These are phyloP conservation scores for Caenorhabditis brenneri DNA, from an alignment of 1,140 invertebrate genomes.

Conservation along the genomic window DNA sequence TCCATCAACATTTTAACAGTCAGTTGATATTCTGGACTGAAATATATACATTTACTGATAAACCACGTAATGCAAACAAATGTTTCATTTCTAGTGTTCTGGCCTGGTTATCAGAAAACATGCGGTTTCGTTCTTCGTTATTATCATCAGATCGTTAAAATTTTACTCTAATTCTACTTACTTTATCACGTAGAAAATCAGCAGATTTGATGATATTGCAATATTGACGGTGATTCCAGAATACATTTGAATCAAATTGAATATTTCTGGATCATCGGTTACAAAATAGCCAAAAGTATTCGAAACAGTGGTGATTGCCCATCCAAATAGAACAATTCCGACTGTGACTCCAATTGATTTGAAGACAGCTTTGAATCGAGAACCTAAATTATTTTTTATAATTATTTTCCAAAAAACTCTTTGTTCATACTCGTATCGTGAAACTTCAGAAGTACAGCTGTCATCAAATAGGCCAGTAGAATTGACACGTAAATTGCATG, in stretches of 20 bases:
- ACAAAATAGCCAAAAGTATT: slow-evolving; percentile 31
- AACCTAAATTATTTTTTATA: background rate
- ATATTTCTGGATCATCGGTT: background rate
- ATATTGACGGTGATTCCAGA: slow-evolving; percentile 42
- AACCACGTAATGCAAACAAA: background rate
- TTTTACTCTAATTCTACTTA: background rate
- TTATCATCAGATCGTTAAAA: background rate
- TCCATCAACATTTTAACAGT: slow-evolving; percentile 23
- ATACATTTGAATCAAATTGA: slow-evolving; percentile 34
- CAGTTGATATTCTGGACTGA: slow-evolving; percentile 28
- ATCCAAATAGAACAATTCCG: slow-evolving; percentile 42
- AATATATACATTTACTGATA: background rate
- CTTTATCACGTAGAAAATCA: slow-evolving; percentile 41
- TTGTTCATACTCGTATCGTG: slow-evolving; percentile 3
- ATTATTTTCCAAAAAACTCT: background rate
- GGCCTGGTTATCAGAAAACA: background rate
- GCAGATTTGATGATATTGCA: slow-evolving; percentile 13
- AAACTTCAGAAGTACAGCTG: slow-evolving; percentile 33
- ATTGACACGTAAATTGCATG: slow-evolving; percentile 43
- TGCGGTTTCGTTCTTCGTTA: background rate
- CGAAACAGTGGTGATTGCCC: slow-evolving; percentile 20
- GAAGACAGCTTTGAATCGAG: slow-evolving; percentile 46
- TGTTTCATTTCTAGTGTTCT: background rate
- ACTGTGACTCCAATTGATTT: slow-evolving; percentile 46
- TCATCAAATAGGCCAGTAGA: background rate